Evolutionary conservation across 2,888 invertebrate species (phyloP).

Genomic region (Mimachlamys varia): DNA sequence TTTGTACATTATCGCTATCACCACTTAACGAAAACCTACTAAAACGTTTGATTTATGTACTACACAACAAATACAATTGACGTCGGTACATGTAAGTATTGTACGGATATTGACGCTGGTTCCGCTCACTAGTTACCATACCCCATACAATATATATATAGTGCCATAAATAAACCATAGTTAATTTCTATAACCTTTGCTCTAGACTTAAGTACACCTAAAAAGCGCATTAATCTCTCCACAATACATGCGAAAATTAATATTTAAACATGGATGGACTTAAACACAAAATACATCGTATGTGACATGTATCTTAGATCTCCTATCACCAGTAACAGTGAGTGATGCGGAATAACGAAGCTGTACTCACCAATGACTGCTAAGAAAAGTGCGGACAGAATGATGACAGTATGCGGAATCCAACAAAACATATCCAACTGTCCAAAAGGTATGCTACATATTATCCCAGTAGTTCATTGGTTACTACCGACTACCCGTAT

Average conservation of each 20-base stretch:
- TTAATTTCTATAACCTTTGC: background rate
- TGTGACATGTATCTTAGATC: background rate
- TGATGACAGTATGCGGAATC: background rate
- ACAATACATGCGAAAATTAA: background rate
- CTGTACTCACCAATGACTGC: slow-evolving; percentile 1
- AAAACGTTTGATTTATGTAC: background rate
- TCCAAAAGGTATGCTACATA: background rate
- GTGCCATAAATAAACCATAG: background rate
- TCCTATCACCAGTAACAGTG: background rate
- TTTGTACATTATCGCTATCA: background rate
- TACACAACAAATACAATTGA: background rate
- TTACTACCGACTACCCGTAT: background rate
- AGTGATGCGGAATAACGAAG: background rate
- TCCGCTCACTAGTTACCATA: too few relatives aligned
- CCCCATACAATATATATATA: background rate
- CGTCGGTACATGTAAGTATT: background rate
- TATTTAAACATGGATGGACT: background rate
- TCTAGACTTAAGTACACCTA: background rate
- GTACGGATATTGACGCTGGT: background rate
- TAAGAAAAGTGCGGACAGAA: slow-evolving; percentile 6
- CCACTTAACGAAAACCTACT: background rate
- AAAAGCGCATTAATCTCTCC: background rate
- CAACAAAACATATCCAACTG: slow-evolving; percentile 5
- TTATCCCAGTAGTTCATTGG: background rate
- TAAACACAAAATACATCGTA: background rate